Evolutionary conservation across 2,888 invertebrate genomes (phyloP), one percentile per base, ranked within the genome.

Genomic region (Trichacis sp.): DNA sequence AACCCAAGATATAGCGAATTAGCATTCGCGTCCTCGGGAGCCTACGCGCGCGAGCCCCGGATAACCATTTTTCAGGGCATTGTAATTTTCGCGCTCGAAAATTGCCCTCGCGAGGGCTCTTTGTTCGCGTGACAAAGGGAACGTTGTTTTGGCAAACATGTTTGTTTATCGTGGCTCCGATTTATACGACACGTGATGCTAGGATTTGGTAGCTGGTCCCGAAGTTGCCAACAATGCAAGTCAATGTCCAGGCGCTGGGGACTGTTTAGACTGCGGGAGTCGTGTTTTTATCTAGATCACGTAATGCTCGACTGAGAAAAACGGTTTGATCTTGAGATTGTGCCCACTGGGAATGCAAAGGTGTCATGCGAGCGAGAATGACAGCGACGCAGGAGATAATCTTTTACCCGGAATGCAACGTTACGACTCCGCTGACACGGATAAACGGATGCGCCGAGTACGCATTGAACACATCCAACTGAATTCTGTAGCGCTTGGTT

Each of bases 271-370:
- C 64, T 73, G 64, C 40, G 59, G 66, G 69, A 59, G 53, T 54
- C 67, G 48, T 74, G 74, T 75, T 75, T 76, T 71, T 66, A 70
- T 57, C 60, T 63, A 64, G 68, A 71, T 73, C 74, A 74, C 73
- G 73, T 77, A 73, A 70, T 71, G 66, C 30, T 65, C 49, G 15
- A 43, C 50, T 46, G 40, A 50, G 46, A 57, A 53, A 69, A 64
- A 29, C 30, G 24, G 9, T 2, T 15, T 19, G 30, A 38, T 15
- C 46, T 48, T 47, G 51, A 38, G 29, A 59, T 45, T 36, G 14
- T n/a, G 33, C 19, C 12, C 11, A 20, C 18, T 20, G 19, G 19
- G 18, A 6, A 43, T 17, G 2, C 18, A n/a, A 19, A 19, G 19
- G 19, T 3, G n/a, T 33, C 17, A 24, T 18, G n/a, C 11, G 36